A percentile compares a stretch with the other conserved stretches of the same genome.
These are phyloP conservation scores for Perca flavescens DNA, from an alignment of 2,113 vertebrate species.

Conservation along the genomic window DNA sequence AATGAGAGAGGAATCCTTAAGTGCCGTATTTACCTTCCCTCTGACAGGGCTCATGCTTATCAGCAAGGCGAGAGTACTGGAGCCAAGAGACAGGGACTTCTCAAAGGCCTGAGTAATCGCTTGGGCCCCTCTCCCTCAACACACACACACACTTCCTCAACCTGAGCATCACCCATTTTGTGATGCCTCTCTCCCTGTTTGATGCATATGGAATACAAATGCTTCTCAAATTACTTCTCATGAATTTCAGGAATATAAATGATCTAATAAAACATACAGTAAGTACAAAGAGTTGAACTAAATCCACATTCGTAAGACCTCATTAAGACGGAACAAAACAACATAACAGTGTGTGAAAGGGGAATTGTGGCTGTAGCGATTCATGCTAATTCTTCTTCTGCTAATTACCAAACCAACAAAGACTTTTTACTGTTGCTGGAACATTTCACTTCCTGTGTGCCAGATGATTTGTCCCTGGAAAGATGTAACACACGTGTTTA, in stretches of 20 bases:
- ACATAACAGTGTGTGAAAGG: slow-evolving; percentile 17
- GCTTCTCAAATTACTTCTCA: slow-evolving; percentile 10
- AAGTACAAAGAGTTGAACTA: slow-evolving; percentile 35
- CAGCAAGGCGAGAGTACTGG: slow-evolving; percentile 57
- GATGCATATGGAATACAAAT: slow-evolving; percentile 54
- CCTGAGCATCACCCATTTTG: slow-evolving; percentile 31
- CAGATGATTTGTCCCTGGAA: background rate
- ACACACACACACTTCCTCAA: slow-evolving; percentile 27
- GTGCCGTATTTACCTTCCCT: slow-evolving; percentile 81
- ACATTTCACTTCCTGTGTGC: slow-evolving; percentile 14
- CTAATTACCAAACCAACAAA: slow-evolving; percentile 39
- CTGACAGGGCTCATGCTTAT: slow-evolving; percentile 80
- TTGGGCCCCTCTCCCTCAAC: slow-evolving; percentile 20
- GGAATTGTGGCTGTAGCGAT: slow-evolving; percentile 19
- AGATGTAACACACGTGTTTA: slow-evolving; percentile 12
- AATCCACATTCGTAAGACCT: slow-evolving; percentile 16
- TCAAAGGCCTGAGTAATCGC: slow-evolving; percentile 76
- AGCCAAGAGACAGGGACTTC: slow-evolving; percentile 68
- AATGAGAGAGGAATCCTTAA: slow-evolving; percentile 86
- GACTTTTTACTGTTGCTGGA: slow-evolving; percentile 19
- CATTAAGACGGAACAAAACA: slow-evolving; percentile 46
- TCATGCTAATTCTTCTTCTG: slow-evolving; percentile 34
- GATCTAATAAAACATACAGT: slow-evolving; percentile 35
- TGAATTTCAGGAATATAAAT: slow-evolving; percentile 23
- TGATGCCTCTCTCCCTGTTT: slow-evolving; percentile 16